Evolutionary conservation across 2,888 invertebrate species (phyloP).

Genomic region (Anoncus sp.): DNA sequence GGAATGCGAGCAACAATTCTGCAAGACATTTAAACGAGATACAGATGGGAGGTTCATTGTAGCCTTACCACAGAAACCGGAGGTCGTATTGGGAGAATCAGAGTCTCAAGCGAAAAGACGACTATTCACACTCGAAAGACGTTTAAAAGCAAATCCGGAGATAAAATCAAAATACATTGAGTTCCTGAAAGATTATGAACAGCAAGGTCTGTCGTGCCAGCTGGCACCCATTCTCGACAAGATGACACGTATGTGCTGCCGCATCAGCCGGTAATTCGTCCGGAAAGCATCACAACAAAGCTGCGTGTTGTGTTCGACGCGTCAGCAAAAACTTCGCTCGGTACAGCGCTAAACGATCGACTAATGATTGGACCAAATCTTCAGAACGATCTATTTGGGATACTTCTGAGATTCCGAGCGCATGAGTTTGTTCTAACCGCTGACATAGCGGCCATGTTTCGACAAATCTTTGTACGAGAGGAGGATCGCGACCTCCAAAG

Average conservation of each 20-base stretch:
- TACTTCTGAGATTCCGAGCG: slow-evolving; percentile 40
- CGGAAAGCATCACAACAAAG: too few relatives aligned
- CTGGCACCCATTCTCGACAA: too few relatives aligned
- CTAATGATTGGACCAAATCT: too few relatives aligned
- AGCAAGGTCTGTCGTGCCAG: too few relatives aligned
- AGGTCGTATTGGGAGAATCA: slow-evolving; percentile 64
- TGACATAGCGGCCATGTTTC: slow-evolving; percentile 50
- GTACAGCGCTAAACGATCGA: too few relatives aligned
- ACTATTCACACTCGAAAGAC: slow-evolving; percentile 63
- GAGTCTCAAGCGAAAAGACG: slow-evolving; percentile 58
- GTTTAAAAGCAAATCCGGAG: slow-evolving; percentile 31
- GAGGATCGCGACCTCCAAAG: slow-evolving; percentile 36
- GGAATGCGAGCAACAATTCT: slow-evolving; percentile 66
- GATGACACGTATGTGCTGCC: too few relatives aligned
- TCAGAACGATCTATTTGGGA: too few relatives aligned
- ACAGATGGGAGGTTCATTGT: slow-evolving; percentile 61
- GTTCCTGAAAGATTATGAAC: slow-evolving; percentile 68
- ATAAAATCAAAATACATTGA: slow-evolving; percentile 46
- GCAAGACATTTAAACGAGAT: slow-evolving; percentile 52
- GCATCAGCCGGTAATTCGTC: too few relatives aligned
- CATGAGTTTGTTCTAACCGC: slow-evolving; percentile 48
- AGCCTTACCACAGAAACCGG: slow-evolving; percentile 50
- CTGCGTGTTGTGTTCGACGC: too few relatives aligned
- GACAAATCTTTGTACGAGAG: slow-evolving; percentile 43
- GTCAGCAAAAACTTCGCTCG: too few relatives aligned